A percentile compares a stretch with the other conserved stretches of the same genome.
These are phyloP conservation scores for Notechis scutatus DNA, from an alignment of 2,113 vertebrate genomes.

Conservation along the genomic window DNA sequence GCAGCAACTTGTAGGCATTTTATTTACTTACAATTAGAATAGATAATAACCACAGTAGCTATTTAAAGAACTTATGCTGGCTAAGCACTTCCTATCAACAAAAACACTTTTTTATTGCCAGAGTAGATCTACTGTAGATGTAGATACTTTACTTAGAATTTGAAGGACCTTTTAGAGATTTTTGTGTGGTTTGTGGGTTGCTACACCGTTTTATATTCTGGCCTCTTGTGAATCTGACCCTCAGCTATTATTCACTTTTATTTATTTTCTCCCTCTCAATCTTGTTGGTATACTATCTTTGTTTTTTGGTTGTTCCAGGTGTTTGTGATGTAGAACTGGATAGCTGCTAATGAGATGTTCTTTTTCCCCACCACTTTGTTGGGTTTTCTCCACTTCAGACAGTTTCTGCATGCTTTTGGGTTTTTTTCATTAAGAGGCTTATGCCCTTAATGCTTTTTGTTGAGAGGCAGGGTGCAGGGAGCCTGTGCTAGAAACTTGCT, in stretches of 20 bases:
- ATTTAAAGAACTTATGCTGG: not conserved
- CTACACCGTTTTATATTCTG: not conserved
- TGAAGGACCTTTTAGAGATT: not conserved
- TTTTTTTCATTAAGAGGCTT: not conserved
- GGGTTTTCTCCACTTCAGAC: not conserved
- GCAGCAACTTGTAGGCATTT: not conserved
- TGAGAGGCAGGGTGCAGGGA: no score
- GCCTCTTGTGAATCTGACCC: not conserved
- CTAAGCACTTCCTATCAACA: not conserved
- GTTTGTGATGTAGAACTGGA: not conserved
- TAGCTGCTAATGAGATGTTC: not conserved
- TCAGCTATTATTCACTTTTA: not conserved
- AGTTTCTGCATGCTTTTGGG: not conserved
- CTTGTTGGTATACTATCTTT: not conserved
- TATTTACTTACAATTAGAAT: not conserved
- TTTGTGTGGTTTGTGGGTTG: not conserved
- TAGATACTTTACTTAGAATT: not conserved
- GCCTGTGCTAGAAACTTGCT: not conserved
- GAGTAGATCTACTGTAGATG: not conserved
- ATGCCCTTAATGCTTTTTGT: no score
- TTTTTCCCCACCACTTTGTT: not conserved
- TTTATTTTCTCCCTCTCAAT: not conserved
- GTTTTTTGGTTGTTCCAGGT: not conserved
- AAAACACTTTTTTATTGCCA: not conserved
- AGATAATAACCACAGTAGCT: not conserved